Base-by-base conservation (phyloP, 2,797 vertebrate genomes). In the Chaunax sp. region DNA sequence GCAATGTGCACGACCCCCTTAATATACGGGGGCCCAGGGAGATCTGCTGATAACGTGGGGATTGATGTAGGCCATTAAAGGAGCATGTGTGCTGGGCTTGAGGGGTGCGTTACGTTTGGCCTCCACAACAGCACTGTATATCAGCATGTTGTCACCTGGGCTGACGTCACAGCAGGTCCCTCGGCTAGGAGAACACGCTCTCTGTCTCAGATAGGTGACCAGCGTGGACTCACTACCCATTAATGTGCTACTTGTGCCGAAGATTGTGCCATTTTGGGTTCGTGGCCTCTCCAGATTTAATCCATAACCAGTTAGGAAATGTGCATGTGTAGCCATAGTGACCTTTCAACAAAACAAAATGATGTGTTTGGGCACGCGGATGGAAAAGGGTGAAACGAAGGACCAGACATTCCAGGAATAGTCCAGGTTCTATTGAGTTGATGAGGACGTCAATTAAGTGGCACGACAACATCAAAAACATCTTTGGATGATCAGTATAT, bases 81-180 rank as follows among this genome's bases (percentile, higher is more conserved):
- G 67, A 87, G 69, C 12, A 56, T 72, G 82, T 71, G 80, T 65
- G 66, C 60, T 6, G 66, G 26, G 16, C 62, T 52, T 58, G 49
- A 69, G 64, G 71, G 61, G 70, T 69, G 72, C 35, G 71, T 84
- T 82, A 69, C 80, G 72, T 76, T 79, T 85, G 80, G 84, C 79
- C 72, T 78, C 75, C 65, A 72, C 81, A 72, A 41, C 78, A 81
- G 78, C 72, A 71, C 78, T 75, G 84, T 90, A 91, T 84, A 89
- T 88, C 88, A 92, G 85, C 83, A 77, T 84, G 84, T 88, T 91
- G 89, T 92, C 89, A 90, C 90, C 84, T 89, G 76, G 71, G 68
- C 77, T 91, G 89, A 90, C 89, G 85, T 92, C 89, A 90, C 87
- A 74, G 80, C 69, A 51, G 86, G 87, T 89, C 83, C 72, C 82